Conservation (phyloP, 2,888 invertebrate species). For the Nomada lathburiana region DNA sequence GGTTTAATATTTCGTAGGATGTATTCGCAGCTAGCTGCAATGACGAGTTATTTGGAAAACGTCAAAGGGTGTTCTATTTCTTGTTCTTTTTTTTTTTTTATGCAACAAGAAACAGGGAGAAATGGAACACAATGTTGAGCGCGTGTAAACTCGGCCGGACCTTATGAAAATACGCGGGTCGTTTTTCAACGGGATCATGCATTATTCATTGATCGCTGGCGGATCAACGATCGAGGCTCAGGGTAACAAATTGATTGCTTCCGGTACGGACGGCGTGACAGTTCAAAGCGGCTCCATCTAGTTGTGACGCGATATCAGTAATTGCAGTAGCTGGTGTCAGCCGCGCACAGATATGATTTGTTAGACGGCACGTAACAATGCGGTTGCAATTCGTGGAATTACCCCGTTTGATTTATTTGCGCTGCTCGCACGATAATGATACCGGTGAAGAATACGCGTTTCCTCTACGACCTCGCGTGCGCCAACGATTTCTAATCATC, state of each 20-base stretch:
- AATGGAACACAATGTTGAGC: not conserved
- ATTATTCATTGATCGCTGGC: conserved; percentile 53
- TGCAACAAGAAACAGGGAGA: not conserved
- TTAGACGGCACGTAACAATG: conserved; percentile 63
- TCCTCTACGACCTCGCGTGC: not conserved
- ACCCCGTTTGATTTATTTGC: conserved; percentile 51
- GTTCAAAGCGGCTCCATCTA: conserved; percentile 64
- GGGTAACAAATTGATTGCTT: conserved; percentile 65
- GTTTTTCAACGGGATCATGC: conserved; percentile 48
- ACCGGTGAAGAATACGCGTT: conserved; percentile 35
- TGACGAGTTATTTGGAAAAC: too few relatives aligned
- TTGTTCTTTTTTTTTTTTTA: not conserved
- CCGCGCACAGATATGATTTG: conserved; percentile 60
- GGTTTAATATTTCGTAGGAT: not conserved
- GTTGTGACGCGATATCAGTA: conserved; percentile 64
- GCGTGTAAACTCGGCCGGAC: conserved; percentile 39
- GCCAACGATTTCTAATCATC: conserved; percentile 30
- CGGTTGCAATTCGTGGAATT: conserved; percentile 57
- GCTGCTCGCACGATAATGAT: conserved; percentile 34
- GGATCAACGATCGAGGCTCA: conserved; percentile 58
- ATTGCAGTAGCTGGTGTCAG: conserved; percentile 61
- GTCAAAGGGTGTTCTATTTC: too few relatives aligned
- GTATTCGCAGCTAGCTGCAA: not conserved
- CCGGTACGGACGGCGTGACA: conserved; percentile 60
- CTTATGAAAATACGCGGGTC: conserved; percentile 37